Percentiles rank a stretch among this genome's conserved stretches.
phyloP scores from a whole-genome alignment of 1,140 invertebrate genomes.

The Chlorops oryzae region DNA sequence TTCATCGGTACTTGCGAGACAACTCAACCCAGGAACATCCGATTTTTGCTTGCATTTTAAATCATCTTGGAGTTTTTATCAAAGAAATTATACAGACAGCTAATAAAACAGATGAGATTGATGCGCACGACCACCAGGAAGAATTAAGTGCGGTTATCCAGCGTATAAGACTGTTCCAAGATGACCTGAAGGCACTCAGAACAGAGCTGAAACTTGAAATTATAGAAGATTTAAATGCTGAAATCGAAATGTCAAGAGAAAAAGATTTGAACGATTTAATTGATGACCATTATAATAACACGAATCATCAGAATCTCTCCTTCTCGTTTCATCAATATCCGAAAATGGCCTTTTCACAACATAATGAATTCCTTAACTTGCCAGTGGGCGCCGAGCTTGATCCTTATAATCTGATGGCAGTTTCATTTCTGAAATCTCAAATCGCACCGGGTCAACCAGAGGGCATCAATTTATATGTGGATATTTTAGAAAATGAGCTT shows the following conservation, averaged over 20 bases:
- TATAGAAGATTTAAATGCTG: not conserved
- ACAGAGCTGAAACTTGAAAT: not conserved
- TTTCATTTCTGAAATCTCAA: conserved; percentile 1
- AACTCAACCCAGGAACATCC: conserved; percentile 8
- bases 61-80: conserved; percentile 18
- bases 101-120: conserved; percentile 11
- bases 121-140: conserved; percentile 10
- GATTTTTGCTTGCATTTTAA: not conserved
- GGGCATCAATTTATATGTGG: conserved; percentile 10
- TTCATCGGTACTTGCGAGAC: conserved; percentile 7
- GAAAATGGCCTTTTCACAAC: too few species aligned
- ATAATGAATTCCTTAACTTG: conserved; percentile 15
- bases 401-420: conserved; percentile 8
- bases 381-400: conserved; percentile 1
- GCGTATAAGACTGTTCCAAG: conserved; percentile 23
- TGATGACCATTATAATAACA: too few species aligned
- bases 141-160: conserved; percentile 28
- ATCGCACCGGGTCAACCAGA: not conserved
- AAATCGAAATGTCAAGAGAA: not conserved
- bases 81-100: conserved; percentile 27
- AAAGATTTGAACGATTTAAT: too few species aligned
- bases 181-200: conserved; percentile 6
- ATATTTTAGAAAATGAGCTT: conserved; percentile 20
- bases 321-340: too few species aligned
- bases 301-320: too few species aligned